A percentile compares a stretch with the other conserved stretches of the same genome.
Conservation (phyloP, 2,113 vertebrate genomes). For the Tretioscincus oriximinensis region DNA sequence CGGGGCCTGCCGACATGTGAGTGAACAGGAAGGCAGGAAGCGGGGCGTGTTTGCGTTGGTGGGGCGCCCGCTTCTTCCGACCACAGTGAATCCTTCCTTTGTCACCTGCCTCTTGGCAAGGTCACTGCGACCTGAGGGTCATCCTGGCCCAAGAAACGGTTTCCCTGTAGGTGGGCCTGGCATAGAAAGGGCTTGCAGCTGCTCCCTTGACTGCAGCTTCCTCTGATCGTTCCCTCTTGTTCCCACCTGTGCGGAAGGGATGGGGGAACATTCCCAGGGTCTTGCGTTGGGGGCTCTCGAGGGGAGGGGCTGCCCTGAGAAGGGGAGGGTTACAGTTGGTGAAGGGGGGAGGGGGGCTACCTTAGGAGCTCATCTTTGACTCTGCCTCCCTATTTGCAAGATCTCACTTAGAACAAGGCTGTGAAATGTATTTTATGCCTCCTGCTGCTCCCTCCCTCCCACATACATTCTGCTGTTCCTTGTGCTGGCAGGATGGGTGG, state of each 20-base stretch:
- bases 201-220: not conserved
- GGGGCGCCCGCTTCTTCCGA: not conserved
- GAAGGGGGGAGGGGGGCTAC: not conserved
- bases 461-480: not conserved
- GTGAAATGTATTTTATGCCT: not conserved
- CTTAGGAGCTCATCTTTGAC: not conserved
- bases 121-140: not conserved
- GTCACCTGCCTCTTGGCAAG: not conserved
- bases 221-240: not conserved
- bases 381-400: not conserved
- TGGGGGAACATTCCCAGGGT: not conserved
- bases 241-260: not conserved
- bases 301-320: not conserved
- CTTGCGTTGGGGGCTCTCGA: not conserved
- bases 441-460: not conserved
- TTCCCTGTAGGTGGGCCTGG: not conserved
- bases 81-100: not conserved
- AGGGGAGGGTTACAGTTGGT: not conserved
- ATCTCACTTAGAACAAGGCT: not conserved
- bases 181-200: not conserved
- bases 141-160: too few species aligned
- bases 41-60: too few species aligned
- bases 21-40: not conserved
- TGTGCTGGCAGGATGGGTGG: not conserved
- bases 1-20: not conserved